Evolutionary conservation across 2,888 invertebrate species (phyloP).

Genomic region (Drosophila helvetica): DNA sequence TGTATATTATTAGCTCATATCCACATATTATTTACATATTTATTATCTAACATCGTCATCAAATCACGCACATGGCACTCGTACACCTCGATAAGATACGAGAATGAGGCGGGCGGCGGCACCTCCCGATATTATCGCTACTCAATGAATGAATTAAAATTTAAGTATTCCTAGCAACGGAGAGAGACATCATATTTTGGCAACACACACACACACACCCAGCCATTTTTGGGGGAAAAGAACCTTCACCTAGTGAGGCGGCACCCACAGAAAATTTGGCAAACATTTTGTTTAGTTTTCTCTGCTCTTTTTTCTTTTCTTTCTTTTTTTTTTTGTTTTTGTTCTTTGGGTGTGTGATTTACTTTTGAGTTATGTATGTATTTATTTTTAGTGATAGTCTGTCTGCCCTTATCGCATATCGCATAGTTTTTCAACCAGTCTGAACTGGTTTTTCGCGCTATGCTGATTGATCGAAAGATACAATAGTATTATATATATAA

Average conservation of each 20-base stretch:
- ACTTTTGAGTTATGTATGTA: background rate
- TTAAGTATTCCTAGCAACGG: constrained; percentile 1
- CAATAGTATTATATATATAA: background rate
- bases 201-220: constrained; percentile 14
- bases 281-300: constrained; percentile 62
- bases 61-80: constrained; percentile 40
- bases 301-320: constrained; percentile 19
- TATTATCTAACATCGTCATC: constrained; percentile 37
- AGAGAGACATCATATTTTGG: constrained; percentile 30
- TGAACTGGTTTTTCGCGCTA: constrained; percentile 17
- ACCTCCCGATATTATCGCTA: constrained; percentile 14
- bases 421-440: constrained; percentile 36
- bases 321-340: no score
- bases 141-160: constrained; percentile 54
- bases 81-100: constrained; percentile 55
- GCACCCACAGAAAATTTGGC: constrained; percentile 29
- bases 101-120: background rate
- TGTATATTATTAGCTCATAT: background rate
- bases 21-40: no score
- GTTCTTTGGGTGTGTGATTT: background rate
- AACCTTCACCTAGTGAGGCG: constrained; percentile 68
- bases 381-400: constrained; percentile 38
- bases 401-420: constrained; percentile 41
- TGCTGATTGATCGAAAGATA: constrained; percentile 34
- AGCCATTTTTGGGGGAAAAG: constrained; percentile 20